A percentile compares a stretch with the other conserved stretches of the same genome.
phyloP scores from a whole-genome alignment of 2,113 vertebrate genomes.

The Triplophysa siluroides region DNA sequence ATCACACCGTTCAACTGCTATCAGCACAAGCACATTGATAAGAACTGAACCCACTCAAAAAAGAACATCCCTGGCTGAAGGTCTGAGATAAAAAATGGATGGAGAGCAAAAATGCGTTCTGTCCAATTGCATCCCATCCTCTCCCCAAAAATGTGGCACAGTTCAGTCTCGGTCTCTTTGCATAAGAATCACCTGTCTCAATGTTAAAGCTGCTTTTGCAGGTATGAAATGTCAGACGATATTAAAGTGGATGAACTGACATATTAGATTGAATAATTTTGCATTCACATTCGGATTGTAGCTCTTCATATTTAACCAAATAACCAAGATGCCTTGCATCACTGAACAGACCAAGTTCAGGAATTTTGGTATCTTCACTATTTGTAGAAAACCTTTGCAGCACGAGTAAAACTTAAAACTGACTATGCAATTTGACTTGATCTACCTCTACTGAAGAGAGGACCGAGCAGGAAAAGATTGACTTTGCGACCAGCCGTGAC shows the following conservation, averaged over 20 bases:
- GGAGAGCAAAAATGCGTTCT: slow-evolving; percentile 35
- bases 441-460: not conserved
- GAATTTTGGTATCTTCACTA: not conserved
- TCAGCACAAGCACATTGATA: not conserved
- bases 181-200: slow-evolving; percentile 22
- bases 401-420: not conserved
- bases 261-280: not conserved
- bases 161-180: slow-evolving; percentile 35
- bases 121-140: too few relatives aligned
- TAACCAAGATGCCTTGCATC: not conserved
- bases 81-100: slow-evolving; percentile 46
- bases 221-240: slow-evolving; percentile 40
- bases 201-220: slow-evolving; percentile 24
- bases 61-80: slow-evolving; percentile 52
- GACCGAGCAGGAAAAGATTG: not conserved
- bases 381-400: not conserved
- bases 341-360: not conserved
- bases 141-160: not conserved
- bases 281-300: too few relatives aligned
- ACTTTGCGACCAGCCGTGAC: slow-evolving; percentile 39
- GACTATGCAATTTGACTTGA: not conserved
- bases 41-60: slow-evolving; percentile 14
- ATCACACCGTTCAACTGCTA: not conserved
- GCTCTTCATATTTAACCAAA: not conserved
- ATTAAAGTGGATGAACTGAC: not conserved